Evolutionary conservation across 1,140 invertebrate species (phyloP), one percentile per base, ranked within the genome.

Genomic region (Eurosta solidaginis): DNA sequence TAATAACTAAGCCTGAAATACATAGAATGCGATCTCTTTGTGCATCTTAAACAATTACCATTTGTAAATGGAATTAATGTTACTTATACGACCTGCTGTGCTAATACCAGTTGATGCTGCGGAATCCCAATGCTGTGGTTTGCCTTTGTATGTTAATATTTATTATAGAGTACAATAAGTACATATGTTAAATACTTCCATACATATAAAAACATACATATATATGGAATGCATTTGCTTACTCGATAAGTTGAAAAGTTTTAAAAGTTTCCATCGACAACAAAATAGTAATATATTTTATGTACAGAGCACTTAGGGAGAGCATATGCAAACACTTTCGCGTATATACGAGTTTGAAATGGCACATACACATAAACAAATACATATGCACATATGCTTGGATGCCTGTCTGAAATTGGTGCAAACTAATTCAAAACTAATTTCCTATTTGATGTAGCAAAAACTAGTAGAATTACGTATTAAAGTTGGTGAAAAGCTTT

Each of bases 381-480:
- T 68, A 68, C 10, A 12, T 68, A 36, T 40, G 6, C 22, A 52
- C 49, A 50, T 10, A 36, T 63, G 33, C 12, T 36, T 17, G 40
- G 29, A 9, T 68, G 33, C 27, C 27, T 40, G 9, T 68, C 17
- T 27, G 33, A 20, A 22, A 68, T 36, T 68, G 59, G 36, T 68
- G 59, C 17, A 68, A 68, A 68, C 17, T 68, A 68, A 68, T 68
- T 40, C 33, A 68, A 68, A 68, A 68, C 29, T 68, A 68, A 68
- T 68, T 68, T 68, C 59, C 59, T 68, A 68, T 68, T 68, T 68
- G 59, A 33, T 68, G 27, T 17, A 68, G 29, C 10, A 52, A 52
- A 68, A 68, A 68, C 59, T 29, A 36, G 36, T 68, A 40, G 59
- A 68, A 68, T 40, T 36, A 29, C 54, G 27, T 33, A 59, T 29